A percentile compares a stretch with the other conserved stretches of the same genome.
Conservation (phyloP, 2,113 vertebrate genomes). For the Muscicapa adusta region DNA sequence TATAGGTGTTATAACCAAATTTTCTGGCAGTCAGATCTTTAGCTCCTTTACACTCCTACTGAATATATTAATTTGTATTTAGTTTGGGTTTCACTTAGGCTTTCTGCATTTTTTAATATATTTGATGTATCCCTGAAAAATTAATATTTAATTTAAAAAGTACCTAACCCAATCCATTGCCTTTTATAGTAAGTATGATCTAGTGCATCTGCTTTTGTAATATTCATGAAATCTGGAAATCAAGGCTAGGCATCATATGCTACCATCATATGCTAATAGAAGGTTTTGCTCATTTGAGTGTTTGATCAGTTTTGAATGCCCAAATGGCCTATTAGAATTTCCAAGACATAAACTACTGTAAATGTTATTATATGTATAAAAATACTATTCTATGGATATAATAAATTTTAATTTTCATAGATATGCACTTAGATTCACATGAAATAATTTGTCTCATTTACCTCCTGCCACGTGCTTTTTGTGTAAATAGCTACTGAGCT, state of each 20-base stretch:
- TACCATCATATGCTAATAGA: conserved; percentile 10
- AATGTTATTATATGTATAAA: neutral
- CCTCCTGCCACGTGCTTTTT: neutral
- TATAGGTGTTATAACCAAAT: neutral
- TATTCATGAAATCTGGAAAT: conserved; percentile 24
- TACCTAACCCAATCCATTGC: neutral
- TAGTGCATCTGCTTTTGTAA: conserved; percentile 10
- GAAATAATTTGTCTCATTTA: neutral
- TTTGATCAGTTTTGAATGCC: neutral
- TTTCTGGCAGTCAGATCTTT: neutral
- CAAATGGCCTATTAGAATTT: conserved; percentile 7
- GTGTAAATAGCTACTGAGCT: neutral
- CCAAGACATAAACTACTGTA: neutral
- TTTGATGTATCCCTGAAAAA: neutral
- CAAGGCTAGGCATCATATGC: neutral
- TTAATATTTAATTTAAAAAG: conserved; percentile 6
- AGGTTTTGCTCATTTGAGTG: neutral
- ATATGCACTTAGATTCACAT: neutral
- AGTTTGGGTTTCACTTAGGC: neutral
- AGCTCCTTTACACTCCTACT: neutral
- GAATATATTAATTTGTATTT: neutral
- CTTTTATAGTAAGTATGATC: neutral
- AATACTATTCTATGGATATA: neutral
- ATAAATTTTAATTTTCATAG: neutral
- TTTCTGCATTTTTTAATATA: neutral